Evolutionary conservation across 2,113 vertebrate species (phyloP).

Genomic region (Tichodroma muraria): DNA sequence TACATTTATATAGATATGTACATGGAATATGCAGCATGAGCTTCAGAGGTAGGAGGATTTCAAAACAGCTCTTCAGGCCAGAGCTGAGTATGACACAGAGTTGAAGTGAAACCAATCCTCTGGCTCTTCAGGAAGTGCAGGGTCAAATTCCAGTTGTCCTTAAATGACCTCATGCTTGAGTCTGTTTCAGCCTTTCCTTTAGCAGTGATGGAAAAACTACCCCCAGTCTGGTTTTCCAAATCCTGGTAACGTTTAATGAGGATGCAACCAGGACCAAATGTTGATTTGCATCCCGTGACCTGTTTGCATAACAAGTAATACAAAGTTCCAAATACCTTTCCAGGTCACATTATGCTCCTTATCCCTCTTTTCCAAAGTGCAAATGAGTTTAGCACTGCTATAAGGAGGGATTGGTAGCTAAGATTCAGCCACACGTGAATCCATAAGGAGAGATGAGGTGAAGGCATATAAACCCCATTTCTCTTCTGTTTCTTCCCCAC

Average conservation of each 20-base stretch:
- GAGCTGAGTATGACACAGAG: neutral
- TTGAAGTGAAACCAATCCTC: constrained; percentile 12
- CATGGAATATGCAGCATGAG: neutral
- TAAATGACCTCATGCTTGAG: neutral
- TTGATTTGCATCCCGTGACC: neutral
- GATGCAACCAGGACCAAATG: neutral
- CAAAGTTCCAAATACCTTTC: neutral
- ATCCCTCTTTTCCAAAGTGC: neutral
- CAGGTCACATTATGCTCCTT: neutral
- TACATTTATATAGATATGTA: neutral
- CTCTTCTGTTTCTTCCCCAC: neutral
- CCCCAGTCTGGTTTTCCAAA: constrained; percentile 29
- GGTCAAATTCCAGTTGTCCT: constrained; percentile 48
- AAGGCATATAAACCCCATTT: neutral
- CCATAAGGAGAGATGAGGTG: neutral
- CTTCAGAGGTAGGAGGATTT: constrained; percentile 9
- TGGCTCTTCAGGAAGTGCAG: constrained; percentile 15
- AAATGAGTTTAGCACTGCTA: neutral
- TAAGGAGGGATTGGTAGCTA: neutral
- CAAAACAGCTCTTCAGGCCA: neutral
- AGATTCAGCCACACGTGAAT: neutral
- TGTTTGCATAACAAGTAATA: constrained; percentile 8
- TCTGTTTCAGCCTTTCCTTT: neutral
- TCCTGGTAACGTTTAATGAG: neutral
- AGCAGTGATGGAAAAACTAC: constrained; percentile 9